phyloP scores from a whole-genome alignment of 2,113 vertebrate genomes.

The Pitta sordida region DNA sequence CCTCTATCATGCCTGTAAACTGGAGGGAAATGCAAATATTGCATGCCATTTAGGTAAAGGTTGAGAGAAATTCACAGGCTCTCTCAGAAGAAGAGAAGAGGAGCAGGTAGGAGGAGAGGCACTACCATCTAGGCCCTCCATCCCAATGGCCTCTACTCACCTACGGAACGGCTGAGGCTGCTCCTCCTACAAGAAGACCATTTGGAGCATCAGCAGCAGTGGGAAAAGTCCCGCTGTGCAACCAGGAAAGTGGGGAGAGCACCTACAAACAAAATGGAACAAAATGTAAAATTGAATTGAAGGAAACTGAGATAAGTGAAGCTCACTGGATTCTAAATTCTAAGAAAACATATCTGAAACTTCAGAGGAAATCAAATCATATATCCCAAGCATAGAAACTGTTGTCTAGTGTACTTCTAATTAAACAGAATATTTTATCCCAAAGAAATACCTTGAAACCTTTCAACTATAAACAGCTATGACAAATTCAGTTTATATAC shows the following conservation, averaged over 20 bases:
- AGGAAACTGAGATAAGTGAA: not conserved
- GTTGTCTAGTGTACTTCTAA: not conserved
- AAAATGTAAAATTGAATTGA: conserved; percentile 23
- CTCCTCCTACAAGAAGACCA: conserved; percentile 34
- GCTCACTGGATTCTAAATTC: not conserved
- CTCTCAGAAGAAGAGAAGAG: not conserved
- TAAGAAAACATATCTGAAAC: not conserved
- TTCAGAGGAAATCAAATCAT: not conserved
- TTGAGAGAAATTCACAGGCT: not conserved
- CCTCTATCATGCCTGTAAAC: not conserved
- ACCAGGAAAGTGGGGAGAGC: not conserved
- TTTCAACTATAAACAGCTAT: not conserved
- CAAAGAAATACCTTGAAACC: not conserved
- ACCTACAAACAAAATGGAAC: conserved; percentile 54
- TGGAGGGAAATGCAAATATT: not conserved
- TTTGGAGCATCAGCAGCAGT: conserved; percentile 38
- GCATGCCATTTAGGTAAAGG: not conserved
- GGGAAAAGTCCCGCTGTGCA: conserved; percentile 56
- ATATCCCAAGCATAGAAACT: not conserved
- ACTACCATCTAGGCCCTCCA: not conserved
- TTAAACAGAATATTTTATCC: not conserved
- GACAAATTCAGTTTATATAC: not conserved
- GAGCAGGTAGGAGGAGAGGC: not conserved
- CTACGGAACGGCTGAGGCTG: conserved; percentile 4
- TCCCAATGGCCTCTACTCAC: conserved; percentile 60